Percentiles rank a stretch among this genome's conserved stretches.
phyloP scores from a whole-genome alignment of 2,113 vertebrate genomes.

The Sardina pilchardus region DNA sequence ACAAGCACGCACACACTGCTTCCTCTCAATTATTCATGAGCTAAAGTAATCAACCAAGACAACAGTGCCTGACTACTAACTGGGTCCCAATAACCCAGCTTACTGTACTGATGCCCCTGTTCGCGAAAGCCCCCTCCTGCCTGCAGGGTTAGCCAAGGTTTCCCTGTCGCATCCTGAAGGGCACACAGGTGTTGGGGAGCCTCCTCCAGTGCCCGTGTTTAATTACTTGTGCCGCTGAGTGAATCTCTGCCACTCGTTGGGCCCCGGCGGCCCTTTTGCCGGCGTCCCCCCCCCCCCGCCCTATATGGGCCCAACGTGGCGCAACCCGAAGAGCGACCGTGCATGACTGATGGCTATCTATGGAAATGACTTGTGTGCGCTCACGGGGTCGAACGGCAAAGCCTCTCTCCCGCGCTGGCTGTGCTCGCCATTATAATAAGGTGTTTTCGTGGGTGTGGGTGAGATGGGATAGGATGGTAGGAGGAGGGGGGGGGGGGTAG shows the following conservation, averaged over 20 bases:
- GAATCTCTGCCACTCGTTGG: too few species aligned
- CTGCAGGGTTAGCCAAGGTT: neutral
- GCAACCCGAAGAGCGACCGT: slow-evolving; percentile 42
- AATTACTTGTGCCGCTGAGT: slow-evolving; percentile 20
- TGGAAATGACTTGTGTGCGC: slow-evolving; percentile 59
- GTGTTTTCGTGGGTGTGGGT: neutral
- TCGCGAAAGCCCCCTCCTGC: neutral
- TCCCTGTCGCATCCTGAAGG: neutral
- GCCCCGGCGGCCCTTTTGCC: too few species aligned
- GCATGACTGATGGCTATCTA: slow-evolving; percentile 59
- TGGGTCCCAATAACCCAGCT: neutral
- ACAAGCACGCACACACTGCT: neutral
- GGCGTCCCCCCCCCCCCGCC: too few species aligned
- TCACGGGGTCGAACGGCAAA: slow-evolving; percentile 39
- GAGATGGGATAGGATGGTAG: neutral
- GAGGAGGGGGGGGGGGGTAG: neutral
- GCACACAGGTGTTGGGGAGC: slow-evolving; percentile 22
- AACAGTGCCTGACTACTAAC: slow-evolving; percentile 1
- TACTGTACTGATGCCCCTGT: neutral
- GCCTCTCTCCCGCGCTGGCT: slow-evolving; percentile 40
- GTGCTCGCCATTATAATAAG: slow-evolving; percentile 14
- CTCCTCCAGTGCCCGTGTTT: slow-evolving; percentile 1
- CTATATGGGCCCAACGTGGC: slow-evolving; percentile 9
- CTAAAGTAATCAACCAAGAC: slow-evolving; percentile 3
- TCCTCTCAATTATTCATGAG: neutral